Evolutionary conservation across 2,888 invertebrate species (phyloP).

Genomic region (Thyatira batis): DNA sequence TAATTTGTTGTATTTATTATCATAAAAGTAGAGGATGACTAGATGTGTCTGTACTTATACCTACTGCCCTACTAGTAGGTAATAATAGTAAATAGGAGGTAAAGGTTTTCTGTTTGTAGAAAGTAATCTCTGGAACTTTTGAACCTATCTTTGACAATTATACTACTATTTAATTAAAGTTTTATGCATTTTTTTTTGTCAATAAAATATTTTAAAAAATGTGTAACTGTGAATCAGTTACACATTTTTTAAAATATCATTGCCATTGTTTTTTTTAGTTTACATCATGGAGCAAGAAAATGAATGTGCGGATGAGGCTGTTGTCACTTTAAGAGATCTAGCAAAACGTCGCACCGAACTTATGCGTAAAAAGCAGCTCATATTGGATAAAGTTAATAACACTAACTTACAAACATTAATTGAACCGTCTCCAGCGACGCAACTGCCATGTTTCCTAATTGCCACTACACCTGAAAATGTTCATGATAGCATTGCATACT

Average conservation of each 20-base stretch:
- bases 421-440: constrained; percentile 12
- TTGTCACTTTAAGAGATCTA: constrained; percentile 10
- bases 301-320: constrained; percentile 14
- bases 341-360: constrained; percentile 10
- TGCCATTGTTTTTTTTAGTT: constrained; percentile 5
- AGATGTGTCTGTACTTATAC: constrained; percentile 6
- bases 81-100: constrained; percentile 6
- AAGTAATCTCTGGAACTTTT: too few relatives aligned
- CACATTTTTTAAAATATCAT: too few relatives aligned
- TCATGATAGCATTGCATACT: constrained; percentile 14
- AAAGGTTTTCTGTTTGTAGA: constrained; percentile 2
- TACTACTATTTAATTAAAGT: constrained; percentile 9
- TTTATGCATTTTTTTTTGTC: too few relatives aligned
- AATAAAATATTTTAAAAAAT: too few relatives aligned
- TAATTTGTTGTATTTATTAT: constrained; percentile 10
- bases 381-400: constrained; percentile 12
- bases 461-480: constrained; percentile 12
- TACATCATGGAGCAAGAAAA: constrained; percentile 13
- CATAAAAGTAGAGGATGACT: constrained; percentile 7
- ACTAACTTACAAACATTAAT: constrained; percentile 12
- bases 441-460: constrained; percentile 14
- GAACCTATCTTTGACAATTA: too few relatives aligned
- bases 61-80: constrained; percentile 2
- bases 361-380: constrained; percentile 11
- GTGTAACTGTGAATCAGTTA: too few relatives aligned